These are phyloP conservation scores for Parus major DNA, from an alignment of 2,113 vertebrate genomes.

Conservation along the genomic window DNA sequence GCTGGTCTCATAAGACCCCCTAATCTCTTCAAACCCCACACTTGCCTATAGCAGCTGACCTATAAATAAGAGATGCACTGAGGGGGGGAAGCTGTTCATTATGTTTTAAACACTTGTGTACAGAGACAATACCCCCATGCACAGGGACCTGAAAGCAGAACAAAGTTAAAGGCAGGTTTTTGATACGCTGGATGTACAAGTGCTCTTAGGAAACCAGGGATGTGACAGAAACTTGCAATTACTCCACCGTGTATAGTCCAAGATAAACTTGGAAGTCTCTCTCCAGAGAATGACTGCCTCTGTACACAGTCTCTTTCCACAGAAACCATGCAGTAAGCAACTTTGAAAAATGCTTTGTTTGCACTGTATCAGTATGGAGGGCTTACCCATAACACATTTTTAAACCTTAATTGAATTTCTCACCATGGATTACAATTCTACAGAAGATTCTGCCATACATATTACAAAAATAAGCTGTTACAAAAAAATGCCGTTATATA, in stretches of 20 bases:
- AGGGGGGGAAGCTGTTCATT: background rate
- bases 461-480: background rate
- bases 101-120: background rate
- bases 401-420: slow-evolving; percentile 15
- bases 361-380: background rate
- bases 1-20: background rate
- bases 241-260: background rate
- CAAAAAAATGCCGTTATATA: background rate
- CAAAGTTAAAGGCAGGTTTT: background rate
- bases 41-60: slow-evolving; percentile 11
- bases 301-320: background rate
- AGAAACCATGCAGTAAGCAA: slow-evolving; percentile 31
- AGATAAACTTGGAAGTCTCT: slow-evolving; percentile 7
- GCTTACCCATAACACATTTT: background rate
- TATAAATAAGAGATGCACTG: slow-evolving; percentile 23
- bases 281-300: background rate
- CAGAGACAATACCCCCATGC: background rate
- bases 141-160: background rate
- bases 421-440: background rate
- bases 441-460: background rate
- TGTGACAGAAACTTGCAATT: background rate
- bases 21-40: slow-evolving; percentile 26
- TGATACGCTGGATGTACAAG: background rate
- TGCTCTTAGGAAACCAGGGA: background rate
- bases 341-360: slow-evolving; percentile 47